Evolutionary conservation across 2,113 vertebrate species (phyloP).

Genomic region (Silurus asotus): DNA sequence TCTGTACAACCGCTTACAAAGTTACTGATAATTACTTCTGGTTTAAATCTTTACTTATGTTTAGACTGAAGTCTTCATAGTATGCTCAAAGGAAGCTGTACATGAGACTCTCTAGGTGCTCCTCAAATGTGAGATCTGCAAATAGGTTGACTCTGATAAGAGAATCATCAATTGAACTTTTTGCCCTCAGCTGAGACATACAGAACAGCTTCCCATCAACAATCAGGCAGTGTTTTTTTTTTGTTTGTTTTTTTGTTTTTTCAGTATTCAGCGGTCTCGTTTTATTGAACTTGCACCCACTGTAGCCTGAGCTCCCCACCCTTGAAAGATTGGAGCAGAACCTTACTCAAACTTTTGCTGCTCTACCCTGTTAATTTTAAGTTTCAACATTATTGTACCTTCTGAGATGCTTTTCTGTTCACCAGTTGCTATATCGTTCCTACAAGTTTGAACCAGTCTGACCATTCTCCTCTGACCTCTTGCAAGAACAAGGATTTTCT

Average conservation of each 20-base stretch:
- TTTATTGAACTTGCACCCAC: background rate
- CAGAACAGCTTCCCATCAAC: background rate
- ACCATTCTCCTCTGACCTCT: background rate
- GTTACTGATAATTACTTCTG: background rate
- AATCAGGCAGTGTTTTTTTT: background rate
- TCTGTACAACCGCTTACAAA: background rate
- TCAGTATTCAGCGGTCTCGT: background rate
- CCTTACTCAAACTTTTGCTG: background rate
- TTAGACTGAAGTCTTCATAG: background rate
- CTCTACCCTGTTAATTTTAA: background rate
- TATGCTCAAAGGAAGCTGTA: no score
- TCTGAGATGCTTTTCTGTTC: background rate
- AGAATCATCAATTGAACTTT: no score
- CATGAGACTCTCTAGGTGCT: background rate
- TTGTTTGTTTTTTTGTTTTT: background rate
- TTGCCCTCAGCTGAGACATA: background rate
- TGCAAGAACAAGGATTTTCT: background rate
- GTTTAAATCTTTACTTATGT: background rate
- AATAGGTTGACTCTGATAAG: background rate
- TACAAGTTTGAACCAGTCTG: background rate
- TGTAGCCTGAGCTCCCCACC: background rate
- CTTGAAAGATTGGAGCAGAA: background rate
- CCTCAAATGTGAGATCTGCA: background rate
- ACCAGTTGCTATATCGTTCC: background rate
- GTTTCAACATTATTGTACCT: background rate